These are phyloP conservation scores for Lipotes vexillifer DNA, from an alignment of 2,113 vertebrate species.

Conservation along the genomic window DNA sequence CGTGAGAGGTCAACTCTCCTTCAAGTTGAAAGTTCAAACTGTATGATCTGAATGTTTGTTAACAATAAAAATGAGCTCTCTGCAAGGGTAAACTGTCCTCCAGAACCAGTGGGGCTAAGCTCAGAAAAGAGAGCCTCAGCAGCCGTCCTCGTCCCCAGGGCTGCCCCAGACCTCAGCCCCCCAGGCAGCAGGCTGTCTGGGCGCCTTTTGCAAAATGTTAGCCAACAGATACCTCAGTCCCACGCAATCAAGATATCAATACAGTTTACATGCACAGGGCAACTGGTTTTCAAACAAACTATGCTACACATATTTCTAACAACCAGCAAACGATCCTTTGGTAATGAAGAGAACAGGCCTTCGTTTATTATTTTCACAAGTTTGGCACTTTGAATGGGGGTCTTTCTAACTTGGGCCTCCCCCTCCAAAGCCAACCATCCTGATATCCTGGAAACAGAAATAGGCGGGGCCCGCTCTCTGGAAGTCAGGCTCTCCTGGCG, in stretches of 20 bases:
- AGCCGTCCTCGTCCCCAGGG: rapidly evolving
- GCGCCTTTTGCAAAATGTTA: too few species aligned
- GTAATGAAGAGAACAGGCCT: not conserved
- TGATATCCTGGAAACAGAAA: not conserved
- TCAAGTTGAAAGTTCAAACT: not conserved
- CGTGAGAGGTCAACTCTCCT: not conserved
- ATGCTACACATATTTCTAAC: not conserved
- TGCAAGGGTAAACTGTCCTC: rapidly evolving
- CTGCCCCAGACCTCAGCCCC: not conserved
- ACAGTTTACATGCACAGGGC: not conserved
- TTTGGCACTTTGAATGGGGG: not conserved
- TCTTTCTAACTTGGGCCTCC: not conserved
- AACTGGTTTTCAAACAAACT: not conserved
- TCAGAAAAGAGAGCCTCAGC: not conserved
- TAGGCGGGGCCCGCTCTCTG: not conserved
- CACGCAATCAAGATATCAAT: not conserved
- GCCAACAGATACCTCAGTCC: not conserved
- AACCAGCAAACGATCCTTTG: not conserved
- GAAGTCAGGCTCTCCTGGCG: not conserved
- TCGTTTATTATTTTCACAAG: not conserved
- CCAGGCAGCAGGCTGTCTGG: not conserved
- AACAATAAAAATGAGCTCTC: not conserved
- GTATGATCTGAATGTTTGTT: not conserved
- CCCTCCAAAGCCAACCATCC: not conserved
- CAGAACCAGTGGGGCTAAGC: rapidly evolving